Conservation (phyloP, 2,888 invertebrate genomes). For the Ophioninae sp. region DNA sequence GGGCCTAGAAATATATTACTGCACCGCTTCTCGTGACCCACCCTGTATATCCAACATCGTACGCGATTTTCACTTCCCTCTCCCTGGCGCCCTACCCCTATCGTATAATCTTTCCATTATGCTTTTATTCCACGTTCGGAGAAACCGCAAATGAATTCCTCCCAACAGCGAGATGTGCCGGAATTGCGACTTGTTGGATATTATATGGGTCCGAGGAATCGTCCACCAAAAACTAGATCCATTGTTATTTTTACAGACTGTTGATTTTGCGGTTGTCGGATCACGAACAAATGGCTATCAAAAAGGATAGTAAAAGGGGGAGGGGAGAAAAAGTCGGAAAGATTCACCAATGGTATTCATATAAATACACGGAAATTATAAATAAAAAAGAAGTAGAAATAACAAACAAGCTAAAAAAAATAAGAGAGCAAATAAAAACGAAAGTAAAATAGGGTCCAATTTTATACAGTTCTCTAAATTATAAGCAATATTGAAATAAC, state of each 20-base stretch:
- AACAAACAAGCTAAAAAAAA: too few relatives aligned
- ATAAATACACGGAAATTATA: too few relatives aligned
- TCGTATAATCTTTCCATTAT: conserved; percentile 5
- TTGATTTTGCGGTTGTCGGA: conserved; percentile 10
- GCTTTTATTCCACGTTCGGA: conserved; percentile 25
- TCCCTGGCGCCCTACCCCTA: background rate
- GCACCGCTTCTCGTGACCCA: too few relatives aligned
- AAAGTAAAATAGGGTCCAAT: too few relatives aligned
- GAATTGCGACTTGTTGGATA: conserved; percentile 20
- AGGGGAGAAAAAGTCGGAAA: background rate
- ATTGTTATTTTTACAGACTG: conserved; percentile 20
- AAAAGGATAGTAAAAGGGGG: background rate
- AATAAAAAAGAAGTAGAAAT: too few relatives aligned
- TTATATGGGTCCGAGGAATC: background rate
- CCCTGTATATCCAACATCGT: background rate
- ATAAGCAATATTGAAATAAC: too few relatives aligned
- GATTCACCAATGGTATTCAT: too few relatives aligned
- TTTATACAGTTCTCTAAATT: too few relatives aligned
- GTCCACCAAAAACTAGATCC: background rate
- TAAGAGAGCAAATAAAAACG: too few relatives aligned
- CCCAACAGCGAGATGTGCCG: background rate
- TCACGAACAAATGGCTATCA: background rate
- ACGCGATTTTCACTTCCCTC: conserved; percentile 33
- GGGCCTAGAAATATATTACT: too few relatives aligned
- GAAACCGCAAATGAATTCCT: conserved; percentile 12